Evolutionary conservation across 2,797 vertebrate genomes (phyloP).

Genomic region (Alosa sapidissima): DNA sequence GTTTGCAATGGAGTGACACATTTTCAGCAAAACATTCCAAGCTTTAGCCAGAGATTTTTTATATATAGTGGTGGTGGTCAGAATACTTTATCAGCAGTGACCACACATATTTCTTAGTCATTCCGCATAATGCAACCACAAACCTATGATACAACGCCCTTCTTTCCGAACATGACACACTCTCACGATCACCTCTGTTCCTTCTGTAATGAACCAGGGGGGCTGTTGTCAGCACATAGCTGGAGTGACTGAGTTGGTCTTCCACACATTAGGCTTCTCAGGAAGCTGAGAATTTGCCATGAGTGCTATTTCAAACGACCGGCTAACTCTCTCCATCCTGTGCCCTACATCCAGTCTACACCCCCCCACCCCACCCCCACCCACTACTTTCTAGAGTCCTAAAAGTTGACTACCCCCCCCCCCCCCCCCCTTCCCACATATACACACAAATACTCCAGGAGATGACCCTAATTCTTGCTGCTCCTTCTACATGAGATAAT

Average conservation of each 20-base stretch:
- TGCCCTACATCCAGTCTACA: not conserved
- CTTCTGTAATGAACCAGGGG: not conserved
- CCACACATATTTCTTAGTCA: not conserved
- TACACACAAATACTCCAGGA: not conserved
- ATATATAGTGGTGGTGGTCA: not conserved
- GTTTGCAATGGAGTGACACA: not conserved
- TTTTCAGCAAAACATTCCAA: not conserved
- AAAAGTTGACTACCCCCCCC: not conserved
- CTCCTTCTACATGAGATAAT: not conserved
- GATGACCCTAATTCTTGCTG: slow-evolving; percentile 6
- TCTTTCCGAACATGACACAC: not conserved
- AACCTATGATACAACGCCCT: not conserved
- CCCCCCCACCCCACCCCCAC: not conserved
- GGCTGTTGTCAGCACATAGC: slow-evolving; percentile 1
- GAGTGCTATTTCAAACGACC: not conserved
- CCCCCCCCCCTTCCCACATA: not conserved
- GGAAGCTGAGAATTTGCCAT: not conserved
- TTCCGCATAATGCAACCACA: not conserved
- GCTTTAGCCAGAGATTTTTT: not conserved
- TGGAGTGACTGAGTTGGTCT: not conserved
- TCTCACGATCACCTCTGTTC: not conserved
- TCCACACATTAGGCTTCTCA: not conserved
- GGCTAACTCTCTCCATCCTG: not conserved
- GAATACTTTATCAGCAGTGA: not conserved
- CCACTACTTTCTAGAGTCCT: not conserved